Evolutionary conservation across 2,797 vertebrate species (phyloP).

Genomic region (Spinibarbus caldwelli): DNA sequence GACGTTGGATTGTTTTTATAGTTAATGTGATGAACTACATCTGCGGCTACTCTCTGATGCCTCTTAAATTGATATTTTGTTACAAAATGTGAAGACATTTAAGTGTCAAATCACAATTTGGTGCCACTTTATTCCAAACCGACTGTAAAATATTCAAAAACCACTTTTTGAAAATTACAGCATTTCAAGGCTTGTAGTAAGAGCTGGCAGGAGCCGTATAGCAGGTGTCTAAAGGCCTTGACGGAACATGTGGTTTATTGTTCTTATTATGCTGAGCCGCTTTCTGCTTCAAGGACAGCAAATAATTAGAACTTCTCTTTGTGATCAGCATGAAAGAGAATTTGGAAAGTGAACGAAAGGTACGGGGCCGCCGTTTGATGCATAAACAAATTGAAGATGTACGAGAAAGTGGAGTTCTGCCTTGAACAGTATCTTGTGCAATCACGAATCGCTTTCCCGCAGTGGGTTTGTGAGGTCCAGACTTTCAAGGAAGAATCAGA

Average conservation of each 20-base stretch:
- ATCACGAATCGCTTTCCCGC: constrained; percentile 21
- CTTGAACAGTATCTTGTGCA: constrained; percentile 18
- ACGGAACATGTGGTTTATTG: constrained; percentile 32
- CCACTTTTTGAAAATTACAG: not conserved
- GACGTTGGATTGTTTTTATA: not conserved
- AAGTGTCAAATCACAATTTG: not conserved
- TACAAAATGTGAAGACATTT: not conserved
- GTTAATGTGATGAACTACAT: not conserved
- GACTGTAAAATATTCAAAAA: constrained; percentile 10
- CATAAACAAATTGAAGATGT: constrained; percentile 33
- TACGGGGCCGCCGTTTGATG: constrained; percentile 6
- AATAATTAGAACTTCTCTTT: constrained; percentile 45
- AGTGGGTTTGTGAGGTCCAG: constrained; percentile 24
- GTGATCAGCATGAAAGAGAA: constrained; percentile 44
- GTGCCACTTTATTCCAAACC: not conserved
- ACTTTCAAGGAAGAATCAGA: constrained; percentile 32
- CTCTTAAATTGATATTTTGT: not conserved
- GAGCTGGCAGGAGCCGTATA: not conserved
- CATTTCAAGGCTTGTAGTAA: constrained; percentile 9
- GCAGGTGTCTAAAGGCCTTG: constrained; percentile 26
- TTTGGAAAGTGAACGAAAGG: constrained; percentile 32
- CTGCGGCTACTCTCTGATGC: not conserved
- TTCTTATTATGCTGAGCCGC: constrained; percentile 22
- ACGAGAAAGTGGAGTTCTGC: not conserved
- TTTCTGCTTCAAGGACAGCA: constrained; percentile 24